Evolutionary conservation across 2,888 invertebrate species (phyloP).

Genomic region (Idaea aversata): DNA sequence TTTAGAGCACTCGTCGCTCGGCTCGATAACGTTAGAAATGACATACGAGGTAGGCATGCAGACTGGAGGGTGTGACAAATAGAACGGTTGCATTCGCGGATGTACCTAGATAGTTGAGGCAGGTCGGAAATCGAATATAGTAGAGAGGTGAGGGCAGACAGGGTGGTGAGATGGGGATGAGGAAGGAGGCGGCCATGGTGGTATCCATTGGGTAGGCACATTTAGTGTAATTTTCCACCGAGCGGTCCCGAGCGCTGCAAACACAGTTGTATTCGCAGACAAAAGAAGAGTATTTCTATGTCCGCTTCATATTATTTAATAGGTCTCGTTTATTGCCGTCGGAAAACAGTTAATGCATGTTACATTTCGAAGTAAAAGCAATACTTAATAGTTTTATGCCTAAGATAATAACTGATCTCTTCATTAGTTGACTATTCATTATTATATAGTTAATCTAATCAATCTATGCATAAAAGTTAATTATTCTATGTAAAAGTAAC

Average conservation of each 20-base stretch:
- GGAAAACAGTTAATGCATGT: slow-evolving; percentile 18
- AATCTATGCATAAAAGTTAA: too few species aligned
- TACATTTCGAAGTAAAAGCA: too few species aligned
- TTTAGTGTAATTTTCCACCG: slow-evolving; percentile 67
- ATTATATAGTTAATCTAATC: too few species aligned
- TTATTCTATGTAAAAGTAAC: too few species aligned
- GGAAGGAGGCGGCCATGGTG: slow-evolving; percentile 24
- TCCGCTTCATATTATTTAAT: slow-evolving; percentile 27
- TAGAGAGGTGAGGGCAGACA: slow-evolving; percentile 40
- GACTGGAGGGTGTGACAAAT: background rate
- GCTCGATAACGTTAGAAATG: background rate
- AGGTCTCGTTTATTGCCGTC: slow-evolving; percentile 14
- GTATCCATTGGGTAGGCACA: slow-evolving; percentile 28
- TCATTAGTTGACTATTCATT: too few species aligned
- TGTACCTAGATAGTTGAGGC: slow-evolving; percentile 40
- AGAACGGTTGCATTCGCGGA: slow-evolving; percentile 22
- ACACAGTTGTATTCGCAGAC: slow-evolving; percentile 34
- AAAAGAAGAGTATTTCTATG: slow-evolving; percentile 38
- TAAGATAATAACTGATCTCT: too few species aligned
- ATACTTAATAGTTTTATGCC: too few species aligned
- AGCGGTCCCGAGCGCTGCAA: slow-evolving; percentile 37
- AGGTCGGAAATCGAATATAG: slow-evolving; percentile 54
- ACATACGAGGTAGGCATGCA: background rate
- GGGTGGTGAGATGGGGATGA: slow-evolving; percentile 28
- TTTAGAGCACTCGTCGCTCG: slow-evolving; percentile 16